Evolutionary conservation across 1,140 invertebrate genomes (phyloP), one percentile per base, ranked within the genome.

Genomic region (Orius insidiosus): DNA sequence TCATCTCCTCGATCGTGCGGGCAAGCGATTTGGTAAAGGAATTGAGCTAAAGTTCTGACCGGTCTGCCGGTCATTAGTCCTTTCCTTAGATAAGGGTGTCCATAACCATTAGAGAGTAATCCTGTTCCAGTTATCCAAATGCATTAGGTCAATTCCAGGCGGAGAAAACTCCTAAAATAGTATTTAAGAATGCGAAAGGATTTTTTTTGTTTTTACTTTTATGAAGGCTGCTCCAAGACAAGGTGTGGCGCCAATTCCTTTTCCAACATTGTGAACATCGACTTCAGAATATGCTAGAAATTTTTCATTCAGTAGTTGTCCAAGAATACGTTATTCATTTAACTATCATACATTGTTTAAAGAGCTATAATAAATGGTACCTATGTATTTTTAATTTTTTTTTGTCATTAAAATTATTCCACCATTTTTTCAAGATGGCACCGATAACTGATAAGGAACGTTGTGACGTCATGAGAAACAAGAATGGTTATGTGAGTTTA

Each of bases 11-110:
- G 19, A 9, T 24, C 38, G 16, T 50, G 48, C 3, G 48, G 48
- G 14, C 48, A 50, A n/a, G 54, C 69, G 56, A 58, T 58, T 46
- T 61, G 50, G 42, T 62, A 57, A 35, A 86, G 62, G 50, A 88
- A 76, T 56, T 86, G 75, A 13, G 86, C 74, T 1, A 89, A 56
- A 3, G 85, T 87, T 55, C 86, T 68, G 0, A 82, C 85, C 5
- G 86, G 85, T 36, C 82, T 66, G 5, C 85, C 85, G 46, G 78
- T 74, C 79, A 85, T 84, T 24, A 50, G 39, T 43, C 77, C 78
- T 58, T 70, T 71, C 8, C 60, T 56, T 11, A 87, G 60, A 60
- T 88, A 87, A 1, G 72, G 65, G 32, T 41, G 31, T 11, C 48
- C 48, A 34, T 77, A 70, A 32, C 80, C 75, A 44, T 82, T 76